Conservation (phyloP, 2,113 vertebrate species). For the Lasiurus cinereus region DNA sequence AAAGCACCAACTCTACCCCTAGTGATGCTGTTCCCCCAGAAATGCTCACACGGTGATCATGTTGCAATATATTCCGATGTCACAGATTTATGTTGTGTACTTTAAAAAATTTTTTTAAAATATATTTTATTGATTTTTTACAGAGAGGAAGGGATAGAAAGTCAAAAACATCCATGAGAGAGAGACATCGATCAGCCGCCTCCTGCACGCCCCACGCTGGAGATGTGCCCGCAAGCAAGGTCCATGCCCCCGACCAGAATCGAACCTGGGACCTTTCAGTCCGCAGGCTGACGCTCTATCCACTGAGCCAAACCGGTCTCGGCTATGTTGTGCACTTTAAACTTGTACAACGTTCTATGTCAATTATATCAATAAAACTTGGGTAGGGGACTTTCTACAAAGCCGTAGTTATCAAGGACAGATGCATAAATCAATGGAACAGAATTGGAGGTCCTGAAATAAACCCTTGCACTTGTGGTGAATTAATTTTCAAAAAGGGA, state of each 20-base stretch:
- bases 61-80: too few relatives aligned
- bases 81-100: neutral
- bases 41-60: neutral
- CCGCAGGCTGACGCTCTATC: too few relatives aligned
- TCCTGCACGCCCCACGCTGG: too few relatives aligned
- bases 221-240: too few relatives aligned
- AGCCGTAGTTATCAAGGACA: neutral
- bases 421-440: neutral
- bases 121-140: too few relatives aligned
- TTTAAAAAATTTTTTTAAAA: neutral
- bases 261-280: too few relatives aligned
- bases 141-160: too few relatives aligned
- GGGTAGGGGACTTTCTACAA: neutral
- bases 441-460: neutral
- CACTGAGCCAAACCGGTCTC: too few relatives aligned
- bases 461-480: neutral
- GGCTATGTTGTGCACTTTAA: neutral
- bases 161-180: too few relatives aligned
- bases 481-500: neutral
- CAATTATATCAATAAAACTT: neutral
- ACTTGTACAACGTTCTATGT: neutral
- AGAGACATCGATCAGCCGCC: too few relatives aligned
- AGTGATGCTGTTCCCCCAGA: neutral
- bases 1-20: neutral
- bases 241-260: too few relatives aligned